Evolutionary conservation across 1,140 invertebrate species (phyloP), one percentile per base, ranked within the genome.

Genomic region (Pararge aegeria): DNA sequence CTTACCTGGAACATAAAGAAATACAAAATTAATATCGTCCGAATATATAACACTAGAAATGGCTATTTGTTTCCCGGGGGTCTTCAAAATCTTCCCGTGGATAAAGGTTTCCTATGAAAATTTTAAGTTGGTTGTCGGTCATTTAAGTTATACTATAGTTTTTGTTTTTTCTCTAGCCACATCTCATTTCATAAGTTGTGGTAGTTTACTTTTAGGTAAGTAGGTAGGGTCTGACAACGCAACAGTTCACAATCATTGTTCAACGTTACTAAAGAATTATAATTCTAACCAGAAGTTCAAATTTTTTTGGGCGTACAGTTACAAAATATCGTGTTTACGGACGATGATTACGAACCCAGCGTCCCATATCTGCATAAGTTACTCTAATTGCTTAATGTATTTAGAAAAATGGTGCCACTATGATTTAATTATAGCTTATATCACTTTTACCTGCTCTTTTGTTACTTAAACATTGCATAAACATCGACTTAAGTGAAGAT

Each of bases 281-380:
- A 59, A 59, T 52, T 59, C 38, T 34, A 53, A 59, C 6, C 30
- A 53, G 38, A 59, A 40, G 15, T 16, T 46, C 18, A 34, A 18
- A 46, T 53, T n/a, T n/a, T n/a, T 49, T 61, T 46, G 42, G 50
- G 49, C 10, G 12, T 34, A 49, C 16, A 44, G 20, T 61, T 65
- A 56, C 63, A 52, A 60, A 56, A 60, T 34, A 56, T 30, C 15
- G 15, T 18, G 38, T 64, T 55, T 48, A 60, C 63, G 63, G 52
- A 29, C 46, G 21, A 44, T 65, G 57, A 60, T 55, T 61, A 61
- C 52, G 51, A 15, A 64, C 40, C 55, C 7, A 3, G 9, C 30
- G 30, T 2, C 34, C 15, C 16, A 55, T 44, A 51, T 59, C 50
- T 51, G 48, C 52, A 27, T 55, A 59, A 51, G 40, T 53, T 38